Conservation (phyloP, 2,888 invertebrate genomes). For the Blastobasis lacticolella region DNA sequence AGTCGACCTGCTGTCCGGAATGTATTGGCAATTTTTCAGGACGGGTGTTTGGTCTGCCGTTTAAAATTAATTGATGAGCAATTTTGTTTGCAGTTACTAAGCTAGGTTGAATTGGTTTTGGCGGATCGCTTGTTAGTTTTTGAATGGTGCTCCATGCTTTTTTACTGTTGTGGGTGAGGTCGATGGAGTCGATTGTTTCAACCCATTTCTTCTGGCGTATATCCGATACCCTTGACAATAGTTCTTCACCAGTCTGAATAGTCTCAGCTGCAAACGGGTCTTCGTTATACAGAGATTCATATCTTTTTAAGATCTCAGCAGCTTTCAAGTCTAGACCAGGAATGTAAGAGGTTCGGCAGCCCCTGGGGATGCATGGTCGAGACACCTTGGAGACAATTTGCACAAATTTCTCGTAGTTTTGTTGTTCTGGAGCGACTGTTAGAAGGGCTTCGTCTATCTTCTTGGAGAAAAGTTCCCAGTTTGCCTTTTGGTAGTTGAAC, state of each 20-base stretch:
- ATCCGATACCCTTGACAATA: not conserved
- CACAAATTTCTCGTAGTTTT: constrained; percentile 1
- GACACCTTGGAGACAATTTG: not conserved
- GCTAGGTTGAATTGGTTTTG: not conserved
- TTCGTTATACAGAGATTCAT: not conserved
- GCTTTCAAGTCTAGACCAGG: not conserved
- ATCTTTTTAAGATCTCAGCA: not conserved
- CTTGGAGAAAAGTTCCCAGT: too few species aligned
- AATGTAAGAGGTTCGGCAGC: constrained; percentile 1
- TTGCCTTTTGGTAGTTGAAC: too few species aligned
- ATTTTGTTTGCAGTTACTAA: not conserved
- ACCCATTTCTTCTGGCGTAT: not conserved
- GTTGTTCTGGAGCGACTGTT: not conserved
- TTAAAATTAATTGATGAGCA: not conserved
- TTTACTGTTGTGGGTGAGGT: not conserved
- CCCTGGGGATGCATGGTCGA: not conserved
- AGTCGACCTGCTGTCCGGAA: not conserved
- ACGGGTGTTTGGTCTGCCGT: not conserved
- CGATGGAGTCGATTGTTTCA: not conserved
- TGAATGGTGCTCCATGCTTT: not conserved
- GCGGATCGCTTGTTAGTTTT: not conserved
- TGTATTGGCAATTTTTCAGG: not conserved
- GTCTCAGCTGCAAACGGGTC: constrained; percentile 4
- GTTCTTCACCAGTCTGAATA: not conserved
- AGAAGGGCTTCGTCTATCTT: not conserved